These are phyloP conservation scores for Hyphantria cunea DNA, from an alignment of 1,140 invertebrate species.

Conservation along the genomic window DNA sequence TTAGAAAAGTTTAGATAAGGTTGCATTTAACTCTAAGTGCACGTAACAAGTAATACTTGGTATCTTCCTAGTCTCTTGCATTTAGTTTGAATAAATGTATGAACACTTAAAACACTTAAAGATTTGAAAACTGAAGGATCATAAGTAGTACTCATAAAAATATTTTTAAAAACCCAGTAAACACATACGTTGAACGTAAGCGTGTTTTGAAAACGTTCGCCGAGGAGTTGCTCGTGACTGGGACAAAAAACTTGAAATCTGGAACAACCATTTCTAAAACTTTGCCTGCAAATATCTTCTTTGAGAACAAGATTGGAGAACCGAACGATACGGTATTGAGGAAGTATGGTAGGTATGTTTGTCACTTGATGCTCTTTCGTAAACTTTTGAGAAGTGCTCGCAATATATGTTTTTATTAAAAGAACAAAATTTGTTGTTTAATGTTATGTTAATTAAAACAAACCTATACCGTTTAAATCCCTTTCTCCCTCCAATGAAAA, in stretches of 20 bases:
- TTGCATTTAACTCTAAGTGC: too few relatives aligned
- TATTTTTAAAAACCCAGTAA: constrained; percentile 9
- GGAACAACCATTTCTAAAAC: constrained; percentile 42
- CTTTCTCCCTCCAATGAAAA: too few relatives aligned
- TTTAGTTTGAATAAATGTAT: too few relatives aligned
- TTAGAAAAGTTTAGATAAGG: too few relatives aligned
- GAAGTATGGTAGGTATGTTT: constrained; percentile 18
- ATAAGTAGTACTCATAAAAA: not conserved
- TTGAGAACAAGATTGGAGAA: constrained; percentile 33
- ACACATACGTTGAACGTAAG: constrained; percentile 31
- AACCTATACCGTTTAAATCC: too few relatives aligned
- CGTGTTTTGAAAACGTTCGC: constrained; percentile 31
- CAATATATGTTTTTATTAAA: not conserved
- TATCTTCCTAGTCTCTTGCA: too few relatives aligned
- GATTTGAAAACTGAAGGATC: not conserved
- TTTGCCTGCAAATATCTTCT: constrained; percentile 39
- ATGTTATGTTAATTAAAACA: too few relatives aligned
- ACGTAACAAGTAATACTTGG: too few relatives aligned
- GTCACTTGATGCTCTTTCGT: constrained; percentile 13
- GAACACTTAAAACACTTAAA: not conserved
- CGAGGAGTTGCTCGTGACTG: constrained; percentile 37
- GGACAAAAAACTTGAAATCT: constrained; percentile 43
- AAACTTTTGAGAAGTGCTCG: not conserved
- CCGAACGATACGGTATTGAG: constrained; percentile 29
- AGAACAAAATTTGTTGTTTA: too few relatives aligned